Evolutionary conservation across 2,888 invertebrate species (phyloP), one percentile per base, ranked within the genome.

Genomic region (Luperina nickerlii): DNA sequence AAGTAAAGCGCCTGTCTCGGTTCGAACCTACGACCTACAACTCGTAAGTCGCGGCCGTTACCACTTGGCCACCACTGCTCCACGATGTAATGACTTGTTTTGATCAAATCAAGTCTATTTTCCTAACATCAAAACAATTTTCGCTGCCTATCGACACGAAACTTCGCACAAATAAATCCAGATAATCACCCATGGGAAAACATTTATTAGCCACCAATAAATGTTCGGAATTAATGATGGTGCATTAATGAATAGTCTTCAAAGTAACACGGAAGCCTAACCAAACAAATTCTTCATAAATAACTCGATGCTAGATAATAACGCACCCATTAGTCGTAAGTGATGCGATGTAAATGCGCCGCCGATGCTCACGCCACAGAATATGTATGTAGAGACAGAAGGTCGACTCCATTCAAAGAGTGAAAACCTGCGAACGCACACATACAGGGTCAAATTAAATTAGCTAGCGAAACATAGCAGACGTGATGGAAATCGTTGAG

Each of bases 231-330:
- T 66, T 45, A 63, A 51, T 18, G 70, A 48, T n/a, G 74, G 15
- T 38, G 27, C 27, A n/a, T 13, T 62, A 62, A 79, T 69, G 65
- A 62, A 38, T 57, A 60, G 15, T 18, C 27, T 9, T 78, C 38
- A 79, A 70, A 72, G 77, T 76, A 63, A 67, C 57, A 51, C 78
- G 78, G 85, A 87, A 87, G 82, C 72, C 51, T 62, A 68, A 85
- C 65, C 38, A 76, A 76, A 82, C 71, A 79, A 82, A 79, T 76
- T 74, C 70, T 70, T 76, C 54, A 79, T 84, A 86, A 87, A 88
- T 88, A 88, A 83, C 76, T 77, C 57, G 77, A 88, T 85, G 80
- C 45, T 78, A 81, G 82, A 87, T 85, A 85, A 87, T 87, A 85
- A 77, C 73, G 45, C 38, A 48, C 45, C 80, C 74, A 87, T 87